These are phyloP conservation scores for Tinamus major DNA, from an alignment of 2,797 vertebrate species.

Conservation along the genomic window DNA sequence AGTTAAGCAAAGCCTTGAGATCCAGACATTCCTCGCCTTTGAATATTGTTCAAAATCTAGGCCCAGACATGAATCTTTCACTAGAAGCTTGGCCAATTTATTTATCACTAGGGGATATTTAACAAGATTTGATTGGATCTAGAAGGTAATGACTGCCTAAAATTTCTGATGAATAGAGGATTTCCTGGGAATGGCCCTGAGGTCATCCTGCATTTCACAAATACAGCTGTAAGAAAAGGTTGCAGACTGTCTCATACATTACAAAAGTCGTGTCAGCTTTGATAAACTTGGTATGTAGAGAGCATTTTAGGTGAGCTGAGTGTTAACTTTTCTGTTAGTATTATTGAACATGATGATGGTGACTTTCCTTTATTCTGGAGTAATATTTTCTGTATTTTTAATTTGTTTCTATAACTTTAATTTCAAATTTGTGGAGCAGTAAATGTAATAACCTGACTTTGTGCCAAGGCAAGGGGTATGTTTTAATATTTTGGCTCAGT, in stretches of 20 bases:
- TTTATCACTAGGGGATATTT: not conserved
- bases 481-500: not conserved
- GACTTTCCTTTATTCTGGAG: not conserved
- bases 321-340: not conserved
- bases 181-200: not conserved
- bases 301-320: not conserved
- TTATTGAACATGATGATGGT: not conserved
- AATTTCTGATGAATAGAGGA: conserved; percentile 11
- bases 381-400: not conserved
- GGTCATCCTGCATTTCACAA: not conserved
- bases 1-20: conserved; percentile 2
- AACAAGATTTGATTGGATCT: not conserved
- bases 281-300: not conserved
- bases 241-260: not conserved
- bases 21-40: conserved; percentile 27
- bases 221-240: not conserved
- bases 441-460: not conserved
- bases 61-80: conserved; percentile 1
- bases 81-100: conserved; percentile 6
- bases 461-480: not conserved
- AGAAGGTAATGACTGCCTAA: not conserved
- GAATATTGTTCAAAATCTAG: conserved; percentile 17
- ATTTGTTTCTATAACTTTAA: not conserved
- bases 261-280: not conserved
- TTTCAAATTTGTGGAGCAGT: not conserved